These are phyloP conservation scores for Ophiodon elongatus DNA, from an alignment of 2,113 vertebrate genomes.

Conservation along the genomic window DNA sequence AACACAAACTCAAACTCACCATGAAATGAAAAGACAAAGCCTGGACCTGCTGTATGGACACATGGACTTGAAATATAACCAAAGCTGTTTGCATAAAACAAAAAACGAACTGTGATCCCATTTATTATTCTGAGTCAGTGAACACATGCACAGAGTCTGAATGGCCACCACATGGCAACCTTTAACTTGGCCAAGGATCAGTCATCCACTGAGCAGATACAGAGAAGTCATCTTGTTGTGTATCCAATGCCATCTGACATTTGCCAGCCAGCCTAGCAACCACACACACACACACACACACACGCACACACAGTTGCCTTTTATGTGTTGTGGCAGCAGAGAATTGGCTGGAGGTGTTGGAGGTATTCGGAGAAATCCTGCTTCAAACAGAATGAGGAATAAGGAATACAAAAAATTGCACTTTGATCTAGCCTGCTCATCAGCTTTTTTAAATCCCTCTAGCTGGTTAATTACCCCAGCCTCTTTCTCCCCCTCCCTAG, in stretches of 20 bases:
- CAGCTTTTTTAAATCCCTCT: conserved; percentile 1
- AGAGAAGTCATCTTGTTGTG: conserved; percentile 40
- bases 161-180: conserved; percentile 31
- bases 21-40: neutral
- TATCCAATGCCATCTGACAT: conserved; percentile 51
- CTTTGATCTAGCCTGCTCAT: conserved; percentile 36
- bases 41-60: neutral
- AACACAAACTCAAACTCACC: neutral
- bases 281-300: no score
- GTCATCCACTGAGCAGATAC: conserved; percentile 26
- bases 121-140: conserved; percentile 22
- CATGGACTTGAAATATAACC: neutral
- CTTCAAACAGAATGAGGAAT: conserved; percentile 58
- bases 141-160: conserved; percentile 33
- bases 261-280: conserved; percentile 43
- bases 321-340: conserved; percentile 45
- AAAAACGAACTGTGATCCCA: neutral
- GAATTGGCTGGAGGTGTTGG: conserved; percentile 24
- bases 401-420: conserved; percentile 28
- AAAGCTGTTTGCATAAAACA: neutral
- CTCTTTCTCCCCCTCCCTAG: neutral
- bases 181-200: conserved; percentile 38
- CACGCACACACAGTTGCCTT: neutral
- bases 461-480: neutral
- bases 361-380: conserved; percentile 21